Percentiles rank a stretch among this genome's conserved stretches.
These are phyloP conservation scores for Copidosoma aretas DNA, from an alignment of 2,888 invertebrate species.

Conservation along the genomic window DNA sequence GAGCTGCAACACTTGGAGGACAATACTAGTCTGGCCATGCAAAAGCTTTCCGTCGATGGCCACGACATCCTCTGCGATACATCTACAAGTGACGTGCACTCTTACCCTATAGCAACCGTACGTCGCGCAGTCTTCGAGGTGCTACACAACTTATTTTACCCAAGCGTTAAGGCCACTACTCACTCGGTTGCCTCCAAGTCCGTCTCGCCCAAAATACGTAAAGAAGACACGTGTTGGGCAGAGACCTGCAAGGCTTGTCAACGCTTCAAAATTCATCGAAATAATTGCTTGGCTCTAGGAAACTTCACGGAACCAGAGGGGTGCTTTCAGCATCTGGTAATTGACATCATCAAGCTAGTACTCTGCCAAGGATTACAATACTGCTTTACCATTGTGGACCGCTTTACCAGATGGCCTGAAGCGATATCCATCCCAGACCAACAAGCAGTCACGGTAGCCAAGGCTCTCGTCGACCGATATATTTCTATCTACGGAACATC, in stretches of 20 bases:
- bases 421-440: constrained; percentile 52
- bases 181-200: background rate
- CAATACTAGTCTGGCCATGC: background rate
- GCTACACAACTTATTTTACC: constrained; percentile 42
- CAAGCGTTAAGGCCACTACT: constrained; percentile 39
- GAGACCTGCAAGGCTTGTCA: constrained; percentile 54
- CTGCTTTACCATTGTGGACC: constrained; percentile 53
- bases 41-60: constrained; percentile 38
- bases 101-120: constrained; percentile 42
- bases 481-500: too few relatives aligned
- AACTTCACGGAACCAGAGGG: constrained; percentile 5
- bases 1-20: background rate
- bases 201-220: constrained; percentile 4
- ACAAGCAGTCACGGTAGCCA: constrained; percentile 47
- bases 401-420: constrained; percentile 51
- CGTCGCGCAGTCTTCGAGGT: constrained; percentile 41
- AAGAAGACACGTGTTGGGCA: constrained; percentile 48
- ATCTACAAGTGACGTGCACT: constrained; percentile 33
- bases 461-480: constrained; percentile 42
- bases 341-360: constrained; percentile 40
- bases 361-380: constrained; percentile 47
- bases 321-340: constrained; percentile 14
- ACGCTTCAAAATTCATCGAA: constrained; percentile 51
- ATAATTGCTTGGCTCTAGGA: constrained; percentile 30
- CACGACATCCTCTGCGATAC: constrained; percentile 43